Conservation (phyloP, 1,140 invertebrate genomes). For the Venturia canescens region DNA sequence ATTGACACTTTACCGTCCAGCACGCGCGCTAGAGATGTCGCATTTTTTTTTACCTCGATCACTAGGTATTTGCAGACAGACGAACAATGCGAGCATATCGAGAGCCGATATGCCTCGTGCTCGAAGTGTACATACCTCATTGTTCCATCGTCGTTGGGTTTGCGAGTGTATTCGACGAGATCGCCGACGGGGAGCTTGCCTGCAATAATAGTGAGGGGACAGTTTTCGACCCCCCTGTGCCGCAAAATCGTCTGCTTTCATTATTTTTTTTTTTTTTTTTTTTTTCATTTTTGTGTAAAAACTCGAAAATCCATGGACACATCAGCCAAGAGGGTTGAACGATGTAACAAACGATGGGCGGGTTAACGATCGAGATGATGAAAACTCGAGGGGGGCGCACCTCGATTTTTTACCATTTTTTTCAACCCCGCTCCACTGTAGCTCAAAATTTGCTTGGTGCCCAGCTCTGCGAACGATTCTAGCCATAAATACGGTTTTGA, state of each 20-base stretch:
- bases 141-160: conserved; percentile 22
- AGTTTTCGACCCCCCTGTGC: conserved; percentile 28
- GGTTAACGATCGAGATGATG: conserved; percentile 44
- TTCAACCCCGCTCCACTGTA: conserved; percentile 33
- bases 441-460: not conserved
- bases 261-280: conserved; percentile 41
- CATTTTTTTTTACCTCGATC: conserved; percentile 46
- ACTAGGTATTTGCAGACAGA: conserved; percentile 50
- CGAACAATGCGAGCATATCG: conserved; percentile 50
- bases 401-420: conserved; percentile 40
- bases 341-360: conserved; percentile 40
- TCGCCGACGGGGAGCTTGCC: conserved; percentile 8
- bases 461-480: not conserved
- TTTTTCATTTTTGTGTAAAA: conserved; percentile 43
- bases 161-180: not conserved
- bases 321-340: conserved; percentile 19
- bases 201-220: conserved; percentile 20
- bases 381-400: not conserved
- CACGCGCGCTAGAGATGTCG: conserved; percentile 37
- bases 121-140: conserved; percentile 25
- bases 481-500: conserved; percentile 2
- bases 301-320: conserved; percentile 31
- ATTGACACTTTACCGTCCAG: conserved; percentile 48
- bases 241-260: conserved; percentile 42
- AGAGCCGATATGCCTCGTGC: conserved; percentile 44